Conservation (phyloP, 2,113 vertebrate species). For the Lophotis ruficrista region DNA sequence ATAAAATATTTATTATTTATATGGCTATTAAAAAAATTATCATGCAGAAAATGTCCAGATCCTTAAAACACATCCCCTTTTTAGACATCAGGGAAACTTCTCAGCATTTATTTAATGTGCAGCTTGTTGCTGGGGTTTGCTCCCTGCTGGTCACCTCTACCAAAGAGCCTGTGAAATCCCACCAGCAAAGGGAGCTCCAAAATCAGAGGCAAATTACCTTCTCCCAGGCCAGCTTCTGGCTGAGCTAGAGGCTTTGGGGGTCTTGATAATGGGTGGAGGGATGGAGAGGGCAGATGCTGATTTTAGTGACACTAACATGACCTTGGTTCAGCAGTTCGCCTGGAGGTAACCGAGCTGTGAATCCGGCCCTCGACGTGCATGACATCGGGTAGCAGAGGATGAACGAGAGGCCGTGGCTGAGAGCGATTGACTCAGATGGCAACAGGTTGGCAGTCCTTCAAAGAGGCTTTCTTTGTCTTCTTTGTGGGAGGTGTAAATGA, state of each 20-base stretch:
- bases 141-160: neutral
- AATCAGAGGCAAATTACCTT: neutral
- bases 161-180: neutral
- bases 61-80: neutral
- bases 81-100: neutral
- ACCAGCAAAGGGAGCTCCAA: neutral
- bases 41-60: neutral
- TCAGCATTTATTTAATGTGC: neutral
- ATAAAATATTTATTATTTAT: neutral
- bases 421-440: slow-evolving; percentile 21
- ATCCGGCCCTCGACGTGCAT: neutral
- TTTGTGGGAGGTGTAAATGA: slow-evolving; percentile 32
- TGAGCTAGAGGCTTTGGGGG: neutral
- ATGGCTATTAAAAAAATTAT: neutral
- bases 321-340: neutral
- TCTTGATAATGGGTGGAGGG: neutral
- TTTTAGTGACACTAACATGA: neutral
- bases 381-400: neutral
- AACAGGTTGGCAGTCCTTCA: slow-evolving; percentile 45
- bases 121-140: neutral
- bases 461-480: slow-evolving; percentile 29
- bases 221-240: neutral
- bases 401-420: neutral
- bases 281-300: neutral
- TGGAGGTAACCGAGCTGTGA: neutral